Evolutionary conservation across 2,888 invertebrate genomes (phyloP), one percentile per base, ranked within the genome.

Genomic region (Oscheius sp.): DNA sequence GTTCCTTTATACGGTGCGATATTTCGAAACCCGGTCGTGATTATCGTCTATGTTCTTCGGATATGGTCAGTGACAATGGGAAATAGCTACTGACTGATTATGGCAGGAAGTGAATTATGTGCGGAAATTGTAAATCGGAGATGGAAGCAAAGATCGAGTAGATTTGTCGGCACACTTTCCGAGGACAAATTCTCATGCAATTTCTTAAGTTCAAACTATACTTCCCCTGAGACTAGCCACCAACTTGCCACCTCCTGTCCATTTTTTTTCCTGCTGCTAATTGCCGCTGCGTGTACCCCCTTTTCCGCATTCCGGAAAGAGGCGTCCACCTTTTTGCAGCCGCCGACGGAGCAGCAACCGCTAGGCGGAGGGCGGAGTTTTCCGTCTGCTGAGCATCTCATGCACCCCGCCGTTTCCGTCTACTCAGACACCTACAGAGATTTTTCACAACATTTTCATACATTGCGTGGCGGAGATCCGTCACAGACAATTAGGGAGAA

Each of bases 401-500:
- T 42, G 42, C 42, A 5, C 42, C 42, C 21, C 21, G 21, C 21
- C 21, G 21, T 42, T 42, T 7, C 42, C 42, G 42, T 42, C 63
- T 35, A 63, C 68, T 53, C 53, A 53, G 53, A 53, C 42, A 42
- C 42, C 42, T 42, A 42, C 68, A 68, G 53, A 47, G 65, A 65
- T 29, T 50, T 50, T 55, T 55, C 53, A 55, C 55, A 42, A 42
- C 42, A 37, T 21, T 68, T 68, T 68, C 68, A 51, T 42, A 68
- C 53, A 4, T 53, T 29, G 29, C n/a, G 53, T 9, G 29, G 51
- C 35, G 9, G 51, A 51, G 66, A 68, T 35, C 53, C 68, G 21
- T 68, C 68, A 33, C 37, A 68, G 42, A 68, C 68, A 11, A 68
- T 68, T 53, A 51, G 68, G 5, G 68, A 68, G 53, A 68, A 68